Evolutionary conservation across 2,888 invertebrate genomes (phyloP).

Genomic region (Girardia tigrina): DNA sequence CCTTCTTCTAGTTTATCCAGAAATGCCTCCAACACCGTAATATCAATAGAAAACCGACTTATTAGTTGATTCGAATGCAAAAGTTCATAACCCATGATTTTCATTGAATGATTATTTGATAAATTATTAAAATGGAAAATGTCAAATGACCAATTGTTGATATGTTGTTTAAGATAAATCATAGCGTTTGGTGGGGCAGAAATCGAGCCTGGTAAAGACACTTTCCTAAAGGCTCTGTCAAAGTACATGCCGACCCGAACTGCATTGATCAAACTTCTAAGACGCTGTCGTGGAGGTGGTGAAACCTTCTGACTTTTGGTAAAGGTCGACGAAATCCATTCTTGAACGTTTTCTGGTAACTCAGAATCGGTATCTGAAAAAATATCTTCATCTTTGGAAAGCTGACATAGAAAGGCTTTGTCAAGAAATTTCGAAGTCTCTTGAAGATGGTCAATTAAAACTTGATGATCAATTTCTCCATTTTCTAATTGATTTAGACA

Average conservation of each 20-base stretch:
- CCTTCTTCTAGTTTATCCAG: slow-evolving; percentile 62
- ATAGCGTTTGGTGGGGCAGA: slow-evolving; percentile 31
- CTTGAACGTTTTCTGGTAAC: slow-evolving; percentile 34
- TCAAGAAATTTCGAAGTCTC: neutral
- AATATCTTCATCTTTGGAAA: slow-evolving; percentile 27
- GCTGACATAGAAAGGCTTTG: neutral
- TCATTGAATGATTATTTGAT: slow-evolving; percentile 32
- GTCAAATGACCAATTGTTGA: slow-evolving; percentile 32
- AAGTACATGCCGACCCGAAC: slow-evolving; percentile 33
- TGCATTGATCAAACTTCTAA: slow-evolving; percentile 34
- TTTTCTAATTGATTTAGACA: neutral
- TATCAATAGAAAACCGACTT: slow-evolving; percentile 17
- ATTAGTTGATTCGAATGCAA: slow-evolving; percentile 21
- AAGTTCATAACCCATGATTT: slow-evolving; percentile 31
- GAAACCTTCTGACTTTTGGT: slow-evolving; percentile 31
- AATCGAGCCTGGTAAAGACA: slow-evolving; percentile 28
- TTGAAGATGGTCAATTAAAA: neutral
- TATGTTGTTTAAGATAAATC: slow-evolving; percentile 30
- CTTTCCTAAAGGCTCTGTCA: slow-evolving; percentile 32
- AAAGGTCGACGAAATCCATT: slow-evolving; percentile 37
- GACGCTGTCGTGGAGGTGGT: slow-evolving; percentile 32
- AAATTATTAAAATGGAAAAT: slow-evolving; percentile 34
- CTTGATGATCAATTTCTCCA: neutral
- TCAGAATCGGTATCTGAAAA: slow-evolving; percentile 30
- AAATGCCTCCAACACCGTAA: slow-evolving; percentile 64